Conservation (phyloP, 2,113 vertebrate genomes). For the Astur gentilis region DNA sequence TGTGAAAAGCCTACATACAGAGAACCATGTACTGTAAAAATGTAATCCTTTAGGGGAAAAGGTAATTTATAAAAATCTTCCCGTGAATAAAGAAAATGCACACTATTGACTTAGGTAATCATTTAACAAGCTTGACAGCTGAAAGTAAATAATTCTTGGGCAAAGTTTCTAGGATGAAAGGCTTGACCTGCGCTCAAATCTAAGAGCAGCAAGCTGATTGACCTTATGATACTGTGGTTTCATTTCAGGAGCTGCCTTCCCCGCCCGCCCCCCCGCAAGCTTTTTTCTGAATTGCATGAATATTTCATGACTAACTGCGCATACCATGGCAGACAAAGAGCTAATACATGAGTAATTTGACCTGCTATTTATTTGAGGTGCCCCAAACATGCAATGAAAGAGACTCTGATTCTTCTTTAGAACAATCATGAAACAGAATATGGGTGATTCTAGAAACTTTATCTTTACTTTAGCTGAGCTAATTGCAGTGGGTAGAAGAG, state of each 20-base stretch:
- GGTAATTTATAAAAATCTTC: not conserved
- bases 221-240: slow-evolving; percentile 2
- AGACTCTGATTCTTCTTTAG: not conserved
- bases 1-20: slow-evolving; percentile 20
- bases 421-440: slow-evolving; percentile 23
- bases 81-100: not conserved
- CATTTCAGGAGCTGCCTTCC: not conserved
- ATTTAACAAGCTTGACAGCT: slow-evolving; percentile 38
- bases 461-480: slow-evolving; percentile 32
- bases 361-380: slow-evolving; percentile 42
- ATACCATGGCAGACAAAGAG: slow-evolving; percentile 51
- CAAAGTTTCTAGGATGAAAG: slow-evolving; percentile 52
- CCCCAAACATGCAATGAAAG: slow-evolving; percentile 12
- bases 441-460: slow-evolving; percentile 42
- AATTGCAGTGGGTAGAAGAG: slow-evolving; percentile 22
- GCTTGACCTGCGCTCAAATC: not conserved
- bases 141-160: slow-evolving; percentile 22
- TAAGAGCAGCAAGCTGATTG: not conserved
- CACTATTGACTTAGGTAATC: not conserved
- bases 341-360: slow-evolving; percentile 54
- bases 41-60: not conserved
- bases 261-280: not conserved
- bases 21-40: slow-evolving; percentile 33
- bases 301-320: slow-evolving; percentile 35
- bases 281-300: slow-evolving; percentile 46